Evolutionary conservation across 2,113 vertebrate genomes (phyloP), one percentile per base, ranked within the genome.

Genomic region (Bufo bufo): DNA sequence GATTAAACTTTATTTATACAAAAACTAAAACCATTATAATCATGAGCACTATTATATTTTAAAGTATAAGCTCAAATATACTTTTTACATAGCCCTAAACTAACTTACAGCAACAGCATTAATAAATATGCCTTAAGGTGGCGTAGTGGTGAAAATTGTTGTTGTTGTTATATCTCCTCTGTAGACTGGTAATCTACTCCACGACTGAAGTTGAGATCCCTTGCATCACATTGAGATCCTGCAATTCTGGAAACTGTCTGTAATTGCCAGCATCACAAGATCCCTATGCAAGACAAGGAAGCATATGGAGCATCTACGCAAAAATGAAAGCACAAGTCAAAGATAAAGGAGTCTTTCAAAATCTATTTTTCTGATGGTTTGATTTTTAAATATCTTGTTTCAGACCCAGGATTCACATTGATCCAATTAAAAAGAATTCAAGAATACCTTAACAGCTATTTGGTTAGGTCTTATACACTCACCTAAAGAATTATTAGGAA

Each of bases 251-350:
- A 79, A 86, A 63, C 75, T 86, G 85, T 49, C 85, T 86, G 75
- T 86, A 63, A 78, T 86, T 86, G 85, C 85, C 85, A 78, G 85
- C 85, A 86, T 86, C 85, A 86, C 85, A 78, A 86, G 85, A 86
- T 86, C 85, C 85, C 85, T 86, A 78, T 86, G 85, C 77, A 78
- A 86, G 85, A 86, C 85, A 86, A 78, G 63, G 74, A 86, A 86
- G 49, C 75, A 69, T 66, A 69, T 83, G 11, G 59, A 65, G 54
- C 59, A 79, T 78, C 75, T 78, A 86, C 72, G 61, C 23, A 59
- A 65, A 65, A 54, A 82, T 63, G 58, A 20, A 66, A 83, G 61
- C 81, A 83, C 63, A 50, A 52, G 47, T 66, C 45, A 63, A 63
- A 61, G 16, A 12, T 19, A 16, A n/a, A n/a, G 12, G 23, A 6